Evolutionary conservation across 2,113 vertebrate genomes (phyloP), one percentile per base, ranked within the genome.

Genomic region (Chelonoidis abingdonii): DNA sequence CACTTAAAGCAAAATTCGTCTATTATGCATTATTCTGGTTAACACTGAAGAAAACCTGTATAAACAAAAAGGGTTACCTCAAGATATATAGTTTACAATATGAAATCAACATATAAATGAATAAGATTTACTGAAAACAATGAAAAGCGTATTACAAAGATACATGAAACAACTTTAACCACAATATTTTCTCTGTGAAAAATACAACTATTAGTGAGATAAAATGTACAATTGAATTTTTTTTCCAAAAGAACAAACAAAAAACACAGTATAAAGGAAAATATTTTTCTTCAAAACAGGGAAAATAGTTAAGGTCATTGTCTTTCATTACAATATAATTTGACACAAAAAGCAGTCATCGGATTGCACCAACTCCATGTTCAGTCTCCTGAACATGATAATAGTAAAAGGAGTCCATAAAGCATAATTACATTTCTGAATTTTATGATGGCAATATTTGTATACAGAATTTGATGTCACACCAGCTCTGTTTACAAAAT

Each of bases 201-300:
- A 99, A 99, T 99, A 99, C 98, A 99, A 98, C 98, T 99, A 99
- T 99, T 98, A 98, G 98, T 99, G 98, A 99, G 98, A 98, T 98
- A 98, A 99, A 99, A 98, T 98, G 98, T 98, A 99, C 98, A 98
- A 97, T 98, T 98, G 98, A 97, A 83, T 83, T 96, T 91, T 97
- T 97, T 97, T 95, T 92, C 79, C 6, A 10, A 16, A 59, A 88
- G 94, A 6, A 5, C 83, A 89, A 95, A 95, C 65, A 90, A 97
- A 97, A 97, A 97, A 95, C 93, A 98, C 94, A 98, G 98, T 99
- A 99, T 98, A 99, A 99, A 99, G 98, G 98, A 98, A 98, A 98
- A 98, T 98, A 98, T 96, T 98, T 98, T 98, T 98, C 97, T 98
- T 99, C 96, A 97, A 98, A 98, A 98, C 96, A 97, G 98, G 98